A percentile compares a stretch with the other conserved stretches of the same genome.
Evolutionary conservation across 2,113 vertebrate species (phyloP).

Genomic region (Struthio camelus): DNA sequence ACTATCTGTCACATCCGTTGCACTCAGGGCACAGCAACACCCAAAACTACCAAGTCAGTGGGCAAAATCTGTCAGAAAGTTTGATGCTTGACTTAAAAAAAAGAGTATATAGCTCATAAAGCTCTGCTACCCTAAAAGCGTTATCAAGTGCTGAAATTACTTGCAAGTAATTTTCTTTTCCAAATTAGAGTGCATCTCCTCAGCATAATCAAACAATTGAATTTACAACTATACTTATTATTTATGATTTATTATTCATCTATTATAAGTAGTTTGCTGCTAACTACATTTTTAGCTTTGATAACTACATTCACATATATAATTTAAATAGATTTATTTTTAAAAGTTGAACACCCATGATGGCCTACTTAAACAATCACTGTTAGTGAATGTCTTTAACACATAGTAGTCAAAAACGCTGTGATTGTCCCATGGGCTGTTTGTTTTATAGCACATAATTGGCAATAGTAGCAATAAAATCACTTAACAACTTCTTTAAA

Average conservation of each 20-base stretch:
- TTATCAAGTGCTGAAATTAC: slow-evolving; percentile 18
- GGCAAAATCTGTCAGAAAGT: neutral
- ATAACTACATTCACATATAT: slow-evolving; percentile 37
- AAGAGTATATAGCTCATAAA: neutral
- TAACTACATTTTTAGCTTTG: slow-evolving; percentile 29
- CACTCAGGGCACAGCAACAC: neutral
- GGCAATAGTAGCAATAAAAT: neutral
- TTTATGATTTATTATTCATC: slow-evolving; percentile 51
- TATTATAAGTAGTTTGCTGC: slow-evolving; percentile 11
- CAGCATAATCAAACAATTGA: slow-evolving; percentile 49
- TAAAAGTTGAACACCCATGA: neutral
- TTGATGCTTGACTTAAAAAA: neutral
- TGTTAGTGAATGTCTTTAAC: neutral
- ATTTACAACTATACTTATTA: slow-evolving; percentile 34
- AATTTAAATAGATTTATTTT: slow-evolving; percentile 35
- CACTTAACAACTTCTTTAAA: neutral
- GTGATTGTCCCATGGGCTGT: neutral
- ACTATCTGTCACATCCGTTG: neutral
- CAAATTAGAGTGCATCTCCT: slow-evolving; percentile 41
- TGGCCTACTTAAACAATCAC: slow-evolving; percentile 2
- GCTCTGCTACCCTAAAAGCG: neutral
- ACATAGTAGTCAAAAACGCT: neutral
- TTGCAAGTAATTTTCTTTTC: slow-evolving; percentile 47
- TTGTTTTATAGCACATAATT: neutral
- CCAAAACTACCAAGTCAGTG: neutral